These are phyloP conservation scores for Diceros bicornis DNA, from an alignment of 2,797 vertebrate species.

Conservation along the genomic window DNA sequence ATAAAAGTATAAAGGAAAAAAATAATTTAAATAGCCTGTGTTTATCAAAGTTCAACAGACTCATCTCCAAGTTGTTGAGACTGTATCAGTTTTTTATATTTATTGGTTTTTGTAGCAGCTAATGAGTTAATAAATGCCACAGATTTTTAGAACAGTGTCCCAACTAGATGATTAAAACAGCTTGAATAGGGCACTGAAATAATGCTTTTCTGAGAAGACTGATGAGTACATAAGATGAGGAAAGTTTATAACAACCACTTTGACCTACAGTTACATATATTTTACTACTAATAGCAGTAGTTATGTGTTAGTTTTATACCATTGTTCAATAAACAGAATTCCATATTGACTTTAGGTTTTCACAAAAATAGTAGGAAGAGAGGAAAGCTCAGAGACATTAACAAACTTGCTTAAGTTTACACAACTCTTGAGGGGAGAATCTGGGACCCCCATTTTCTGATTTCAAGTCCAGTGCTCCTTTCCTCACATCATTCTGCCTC, in stretches of 20 bases:
- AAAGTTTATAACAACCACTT: not conserved
- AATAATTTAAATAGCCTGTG: not conserved
- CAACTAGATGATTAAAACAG: not conserved
- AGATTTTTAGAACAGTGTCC: conserved; percentile 21
- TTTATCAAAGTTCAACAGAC: conserved; percentile 29
- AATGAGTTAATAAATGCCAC: not conserved
- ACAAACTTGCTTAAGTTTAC: not conserved
- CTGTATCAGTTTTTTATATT: not conserved
- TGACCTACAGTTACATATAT: not conserved
- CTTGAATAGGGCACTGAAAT: not conserved
- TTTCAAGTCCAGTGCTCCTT: not conserved
- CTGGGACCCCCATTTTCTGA: not conserved
- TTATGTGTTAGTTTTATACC: not conserved
- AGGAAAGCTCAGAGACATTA: conserved; percentile 62
- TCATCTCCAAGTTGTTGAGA: not conserved
- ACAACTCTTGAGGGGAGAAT: not conserved
- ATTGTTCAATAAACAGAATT: not conserved
- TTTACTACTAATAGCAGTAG: not conserved
- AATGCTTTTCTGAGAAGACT: not conserved
- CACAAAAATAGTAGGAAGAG: not conserved
- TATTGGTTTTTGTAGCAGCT: not conserved
- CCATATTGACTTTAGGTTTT: not conserved
- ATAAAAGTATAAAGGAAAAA: not conserved
- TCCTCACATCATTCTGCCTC: not conserved
- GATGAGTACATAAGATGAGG: not conserved